Percentiles rank a stretch among this genome's conserved stretches.
phyloP scores from a whole-genome alignment of 2,113 vertebrate species.

The Labeo rohita region DNA sequence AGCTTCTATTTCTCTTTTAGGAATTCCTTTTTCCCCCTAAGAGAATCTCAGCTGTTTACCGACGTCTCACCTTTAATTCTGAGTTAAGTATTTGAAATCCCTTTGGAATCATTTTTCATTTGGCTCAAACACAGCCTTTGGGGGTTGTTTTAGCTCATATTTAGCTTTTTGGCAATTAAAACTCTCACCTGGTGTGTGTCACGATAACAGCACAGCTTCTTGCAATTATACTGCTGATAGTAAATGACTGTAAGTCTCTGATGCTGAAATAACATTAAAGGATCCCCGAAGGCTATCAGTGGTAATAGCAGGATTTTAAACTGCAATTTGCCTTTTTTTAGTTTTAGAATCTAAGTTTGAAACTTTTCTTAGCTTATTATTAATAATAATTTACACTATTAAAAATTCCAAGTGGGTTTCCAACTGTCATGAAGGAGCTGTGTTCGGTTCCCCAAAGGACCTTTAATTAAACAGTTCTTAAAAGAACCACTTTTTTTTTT shows the following conservation, averaged over 20 bases:
- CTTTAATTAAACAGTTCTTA: background rate
- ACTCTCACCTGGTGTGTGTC: constrained; percentile 48
- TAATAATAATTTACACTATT: background rate
- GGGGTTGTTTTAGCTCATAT: constrained; percentile 43
- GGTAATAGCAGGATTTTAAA: constrained; percentile 21
- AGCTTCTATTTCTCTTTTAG: constrained; percentile 4
- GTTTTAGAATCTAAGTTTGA: constrained; percentile 1
- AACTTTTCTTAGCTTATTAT: background rate
- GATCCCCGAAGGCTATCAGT: constrained; percentile 22
- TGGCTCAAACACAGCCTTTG: constrained; percentile 45
- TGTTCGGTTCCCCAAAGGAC: background rate
- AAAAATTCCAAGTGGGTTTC: background rate
- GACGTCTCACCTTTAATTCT: constrained; percentile 7
- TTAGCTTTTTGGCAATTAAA: constrained; percentile 52
- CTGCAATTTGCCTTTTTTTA: background rate
- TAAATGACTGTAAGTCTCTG: constrained; percentile 38
- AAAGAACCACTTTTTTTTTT: no score
- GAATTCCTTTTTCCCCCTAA: background rate
- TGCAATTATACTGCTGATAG: constrained; percentile 46
- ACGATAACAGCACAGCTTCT: constrained; percentile 46
- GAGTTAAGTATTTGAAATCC: constrained; percentile 33
- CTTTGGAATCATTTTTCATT: constrained; percentile 33
- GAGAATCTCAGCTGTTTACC: constrained; percentile 42
- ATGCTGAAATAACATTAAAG: constrained; percentile 42
- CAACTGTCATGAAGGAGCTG: background rate